These are phyloP conservation scores for Phenganax stokvisi DNA, from an alignment of 92 coral and sea anemone genomes.

Conservation along the genomic window DNA sequence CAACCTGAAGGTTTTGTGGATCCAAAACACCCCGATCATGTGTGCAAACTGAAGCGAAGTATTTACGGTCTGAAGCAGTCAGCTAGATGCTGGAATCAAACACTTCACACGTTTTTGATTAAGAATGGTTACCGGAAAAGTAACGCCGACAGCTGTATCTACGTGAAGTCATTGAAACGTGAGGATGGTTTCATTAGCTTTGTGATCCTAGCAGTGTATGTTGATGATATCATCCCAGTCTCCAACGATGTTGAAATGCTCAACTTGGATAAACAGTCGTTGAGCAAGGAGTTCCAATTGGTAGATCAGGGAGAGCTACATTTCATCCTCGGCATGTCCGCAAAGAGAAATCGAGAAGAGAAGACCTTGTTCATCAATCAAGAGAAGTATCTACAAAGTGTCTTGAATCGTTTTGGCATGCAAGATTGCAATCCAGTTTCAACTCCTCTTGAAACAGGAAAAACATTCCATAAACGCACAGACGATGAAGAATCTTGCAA, in stretches of 20 bases:
- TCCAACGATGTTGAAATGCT: slow-evolving; percentile 32
- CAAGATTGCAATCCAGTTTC: slow-evolving; percentile 31
- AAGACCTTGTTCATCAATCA: slow-evolving; percentile 25
- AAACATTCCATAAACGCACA: slow-evolving; percentile 25
- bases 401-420: slow-evolving; percentile 32
- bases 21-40: slow-evolving; percentile 11
- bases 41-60: neutral
- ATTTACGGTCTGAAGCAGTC: neutral
- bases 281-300: slow-evolving; percentile 17
- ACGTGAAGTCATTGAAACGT: neutral
- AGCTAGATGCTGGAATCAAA: slow-evolving; percentile 10
- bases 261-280: slow-evolving; percentile 9
- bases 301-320: slow-evolving; percentile 32
- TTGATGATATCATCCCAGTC: slow-evolving; percentile 33
- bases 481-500: slow-evolving; percentile 18
- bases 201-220: slow-evolving; percentile 34
- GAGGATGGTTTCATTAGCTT: neutral
- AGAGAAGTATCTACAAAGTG: slow-evolving; percentile 10
- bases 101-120: neutral
- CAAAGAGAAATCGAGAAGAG: slow-evolving; percentile 13
- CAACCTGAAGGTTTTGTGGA: slow-evolving; percentile 35
- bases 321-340: slow-evolving; percentile 21
- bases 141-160: neutral
- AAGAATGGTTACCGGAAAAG: slow-evolving; percentile 8
- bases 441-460: slow-evolving; percentile 36